phyloP scores from a whole-genome alignment of 2,113 vertebrate species.

The Mobula hypostoma region DNA sequence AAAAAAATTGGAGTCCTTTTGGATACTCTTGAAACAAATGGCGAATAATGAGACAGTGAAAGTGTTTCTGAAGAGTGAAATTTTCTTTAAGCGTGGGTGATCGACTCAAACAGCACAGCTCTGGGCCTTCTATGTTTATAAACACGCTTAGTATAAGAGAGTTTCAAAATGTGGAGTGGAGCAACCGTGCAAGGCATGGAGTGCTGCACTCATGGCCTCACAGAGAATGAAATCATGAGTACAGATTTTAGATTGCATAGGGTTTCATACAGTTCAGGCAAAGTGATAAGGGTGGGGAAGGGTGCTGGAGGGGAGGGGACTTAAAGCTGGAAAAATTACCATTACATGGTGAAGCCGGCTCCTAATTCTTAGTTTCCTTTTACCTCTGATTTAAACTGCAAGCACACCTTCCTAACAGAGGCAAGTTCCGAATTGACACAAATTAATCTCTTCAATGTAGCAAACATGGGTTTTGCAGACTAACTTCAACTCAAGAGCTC shows the following conservation, averaged over 20 bases:
- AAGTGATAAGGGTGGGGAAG: neutral
- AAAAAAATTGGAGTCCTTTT: neutral
- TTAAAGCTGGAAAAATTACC: neutral
- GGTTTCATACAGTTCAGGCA: no score
- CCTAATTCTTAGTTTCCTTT: neutral
- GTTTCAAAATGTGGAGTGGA: conserved; percentile 11
- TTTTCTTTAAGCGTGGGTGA: neutral
- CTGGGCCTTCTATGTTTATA: neutral
- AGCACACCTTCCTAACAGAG: neutral
- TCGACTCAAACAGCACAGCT: neutral
- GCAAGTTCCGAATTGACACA: neutral
- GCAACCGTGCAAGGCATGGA: neutral
- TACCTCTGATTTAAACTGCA: neutral
- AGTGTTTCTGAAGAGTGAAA: neutral
- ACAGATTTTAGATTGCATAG: neutral
- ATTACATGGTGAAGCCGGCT: neutral
- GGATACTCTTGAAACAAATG: neutral
- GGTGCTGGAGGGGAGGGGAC: no score
- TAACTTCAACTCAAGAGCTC: neutral
- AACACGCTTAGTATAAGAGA: conserved; percentile 3
- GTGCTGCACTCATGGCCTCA: neutral
- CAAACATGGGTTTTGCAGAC: neutral
- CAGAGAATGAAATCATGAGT: neutral
- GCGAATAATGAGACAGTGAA: neutral
- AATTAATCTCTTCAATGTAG: neutral